Conservation (phyloP, 2,797 vertebrate species). For the Sparus aurata region DNA sequence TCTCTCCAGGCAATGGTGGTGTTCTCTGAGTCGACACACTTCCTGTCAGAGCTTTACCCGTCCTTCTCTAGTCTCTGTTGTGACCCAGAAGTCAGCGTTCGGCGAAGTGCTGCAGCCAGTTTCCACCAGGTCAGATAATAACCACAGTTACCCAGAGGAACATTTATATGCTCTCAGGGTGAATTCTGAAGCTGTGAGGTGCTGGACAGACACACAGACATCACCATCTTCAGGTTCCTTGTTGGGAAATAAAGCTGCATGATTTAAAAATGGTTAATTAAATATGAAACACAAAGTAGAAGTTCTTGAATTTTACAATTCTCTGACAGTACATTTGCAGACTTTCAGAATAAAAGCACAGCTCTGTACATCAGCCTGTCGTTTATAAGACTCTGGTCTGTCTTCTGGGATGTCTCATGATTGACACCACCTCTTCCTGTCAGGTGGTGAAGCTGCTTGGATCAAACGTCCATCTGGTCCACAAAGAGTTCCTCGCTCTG, state of each 20-base stretch:
- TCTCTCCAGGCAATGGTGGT: constrained; percentile 91
- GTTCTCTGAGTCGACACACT: constrained; percentile 93
- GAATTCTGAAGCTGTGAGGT: not conserved
- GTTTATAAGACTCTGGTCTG: not conserved
- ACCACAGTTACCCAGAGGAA: not conserved
- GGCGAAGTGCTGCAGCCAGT: constrained; percentile 91
- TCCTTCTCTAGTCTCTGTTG: constrained; percentile 94
- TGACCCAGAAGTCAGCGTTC: constrained; percentile 93
- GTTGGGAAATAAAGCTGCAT: not conserved
- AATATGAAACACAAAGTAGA: not conserved
- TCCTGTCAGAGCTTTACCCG: constrained; percentile 92
- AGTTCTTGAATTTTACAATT: not conserved
- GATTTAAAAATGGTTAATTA: not conserved
- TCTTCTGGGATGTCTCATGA: constrained; percentile 2
- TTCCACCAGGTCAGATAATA: constrained; percentile 92
- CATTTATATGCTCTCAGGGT: not conserved
- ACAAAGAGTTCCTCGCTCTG: constrained; percentile 92
- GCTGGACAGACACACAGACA: not conserved
- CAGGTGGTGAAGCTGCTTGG: constrained; percentile 95
- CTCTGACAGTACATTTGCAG: not conserved
- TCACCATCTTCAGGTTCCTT: not conserved
- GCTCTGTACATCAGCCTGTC: not conserved
- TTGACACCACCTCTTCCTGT: constrained; percentile 14
- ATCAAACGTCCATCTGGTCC: constrained; percentile 90
- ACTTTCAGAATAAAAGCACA: not conserved